A percentile compares a stretch with the other conserved stretches of the same genome.
These are phyloP conservation scores for Tiliacea citrago DNA, from an alignment of 2,888 invertebrate genomes.

Conservation along the genomic window DNA sequence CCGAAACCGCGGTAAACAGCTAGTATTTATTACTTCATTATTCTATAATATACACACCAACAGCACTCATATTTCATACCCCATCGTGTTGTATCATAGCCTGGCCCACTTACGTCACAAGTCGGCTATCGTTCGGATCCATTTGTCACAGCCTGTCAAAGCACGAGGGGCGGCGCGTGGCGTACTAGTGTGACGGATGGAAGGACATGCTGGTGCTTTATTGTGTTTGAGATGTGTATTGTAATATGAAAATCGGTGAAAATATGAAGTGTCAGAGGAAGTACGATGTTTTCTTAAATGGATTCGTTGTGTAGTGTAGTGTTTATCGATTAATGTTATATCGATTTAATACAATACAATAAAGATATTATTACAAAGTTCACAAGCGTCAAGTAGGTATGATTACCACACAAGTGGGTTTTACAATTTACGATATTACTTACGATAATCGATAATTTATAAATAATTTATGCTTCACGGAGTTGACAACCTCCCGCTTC, in stretches of 20 bases:
- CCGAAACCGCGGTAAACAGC: not conserved
- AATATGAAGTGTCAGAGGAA: not conserved
- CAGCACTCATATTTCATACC: conserved; percentile 15
- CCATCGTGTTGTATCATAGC: conserved; percentile 14
- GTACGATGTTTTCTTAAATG: not conserved
- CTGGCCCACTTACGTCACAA: conserved; percentile 34
- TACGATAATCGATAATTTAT: no score
- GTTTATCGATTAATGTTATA: not conserved
- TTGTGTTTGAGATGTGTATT: conserved; percentile 40
- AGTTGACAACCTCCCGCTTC: no score
- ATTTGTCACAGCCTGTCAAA: conserved; percentile 83
- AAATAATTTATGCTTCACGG: no score
- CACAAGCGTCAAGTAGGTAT: no score
- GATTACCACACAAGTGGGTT: no score
- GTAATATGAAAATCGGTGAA: conserved; percentile 10
- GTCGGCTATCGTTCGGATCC: conserved; percentile 64
- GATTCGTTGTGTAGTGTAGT: no score
- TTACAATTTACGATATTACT: no score
- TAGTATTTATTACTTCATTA: not conserved
- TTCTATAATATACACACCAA: not conserved
- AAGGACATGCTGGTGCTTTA: conserved; percentile 26
- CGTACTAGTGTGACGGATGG: not conserved
- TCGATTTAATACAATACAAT: not conserved
- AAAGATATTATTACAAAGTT: no score
- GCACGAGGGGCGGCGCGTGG: conserved; percentile 70